These are phyloP conservation scores for Drosophila kanapiae DNA, from an alignment of 1,140 invertebrate genomes.

Conservation along the genomic window DNA sequence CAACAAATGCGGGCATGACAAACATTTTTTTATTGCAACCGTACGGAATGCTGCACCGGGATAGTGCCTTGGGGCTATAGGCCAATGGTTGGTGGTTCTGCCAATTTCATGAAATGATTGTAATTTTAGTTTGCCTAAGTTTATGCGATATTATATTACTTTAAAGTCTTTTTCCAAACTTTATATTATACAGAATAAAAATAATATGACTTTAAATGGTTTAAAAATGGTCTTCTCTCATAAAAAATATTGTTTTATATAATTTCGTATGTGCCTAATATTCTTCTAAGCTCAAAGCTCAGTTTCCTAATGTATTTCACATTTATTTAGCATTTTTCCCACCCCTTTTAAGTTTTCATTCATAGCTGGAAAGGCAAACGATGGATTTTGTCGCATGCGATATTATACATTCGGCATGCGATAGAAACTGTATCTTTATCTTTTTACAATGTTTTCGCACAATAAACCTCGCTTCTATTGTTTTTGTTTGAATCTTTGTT, in stretches of 20 bases:
- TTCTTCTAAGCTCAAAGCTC: background rate
- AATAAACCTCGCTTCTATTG: conserved; percentile 19
- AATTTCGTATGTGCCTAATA: background rate
- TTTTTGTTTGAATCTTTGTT: conserved; percentile 20
- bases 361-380: background rate
- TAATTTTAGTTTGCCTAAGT: too few species aligned
- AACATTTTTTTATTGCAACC: too few species aligned
- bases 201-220: too few species aligned
- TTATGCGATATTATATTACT: too few species aligned
- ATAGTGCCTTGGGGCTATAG: too few species aligned
- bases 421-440: conserved; percentile 13
- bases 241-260: background rate
- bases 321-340: background rate
- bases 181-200: too few species aligned
- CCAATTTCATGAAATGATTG: too few species aligned
- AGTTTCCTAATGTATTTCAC: background rate
- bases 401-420: background rate
- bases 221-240: too few species aligned
- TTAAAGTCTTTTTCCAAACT: too few species aligned
- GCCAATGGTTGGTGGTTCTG: too few species aligned
- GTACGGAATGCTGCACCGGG: too few species aligned
- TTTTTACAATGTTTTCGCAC: conserved; percentile 16
- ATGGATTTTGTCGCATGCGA: conserved; percentile 28
- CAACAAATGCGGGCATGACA: too few species aligned
- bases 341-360: conserved; percentile 15